Conservation (phyloP, 2,113 vertebrate species). For the Syrrhaptes paradoxus region DNA sequence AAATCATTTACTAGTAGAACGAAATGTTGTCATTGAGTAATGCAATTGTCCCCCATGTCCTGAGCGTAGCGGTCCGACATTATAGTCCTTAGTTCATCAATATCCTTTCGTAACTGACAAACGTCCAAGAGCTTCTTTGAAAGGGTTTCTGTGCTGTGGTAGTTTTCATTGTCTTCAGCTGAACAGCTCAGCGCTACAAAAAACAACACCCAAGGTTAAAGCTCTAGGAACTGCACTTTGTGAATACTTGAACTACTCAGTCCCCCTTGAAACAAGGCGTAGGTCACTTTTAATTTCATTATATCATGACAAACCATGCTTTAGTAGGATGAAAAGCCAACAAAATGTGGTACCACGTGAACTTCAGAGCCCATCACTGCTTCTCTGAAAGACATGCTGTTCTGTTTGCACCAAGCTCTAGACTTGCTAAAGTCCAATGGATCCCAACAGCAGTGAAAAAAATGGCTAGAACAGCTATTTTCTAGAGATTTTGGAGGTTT, state of each 20-base stretch:
- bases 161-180: slow-evolving; percentile 83
- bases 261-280: background rate
- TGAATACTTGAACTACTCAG: background rate
- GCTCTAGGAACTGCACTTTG: background rate
- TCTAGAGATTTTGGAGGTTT: background rate
- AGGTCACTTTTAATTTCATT: background rate
- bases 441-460: background rate
- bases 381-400: background rate
- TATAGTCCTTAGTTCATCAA: slow-evolving; percentile 88
- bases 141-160: slow-evolving; percentile 79
- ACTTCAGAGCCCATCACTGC: background rate
- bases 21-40: slow-evolving; percentile 81
- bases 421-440: background rate
- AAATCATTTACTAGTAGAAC: slow-evolving; percentile 23
- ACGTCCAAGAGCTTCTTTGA: slow-evolving; percentile 85
- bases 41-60: slow-evolving; percentile 89
- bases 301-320: background rate
- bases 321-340: background rate
- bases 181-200: slow-evolving; percentile 82
- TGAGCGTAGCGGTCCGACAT: slow-evolving; percentile 90
- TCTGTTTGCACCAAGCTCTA: background rate
- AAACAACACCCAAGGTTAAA: slow-evolving; percentile 39
- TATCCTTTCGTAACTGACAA: slow-evolving; percentile 86
- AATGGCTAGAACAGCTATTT: background rate
- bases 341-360: background rate